phyloP scores from a whole-genome alignment of 1,140 invertebrate genomes.

The Brachionus rotundiformis region DNA sequence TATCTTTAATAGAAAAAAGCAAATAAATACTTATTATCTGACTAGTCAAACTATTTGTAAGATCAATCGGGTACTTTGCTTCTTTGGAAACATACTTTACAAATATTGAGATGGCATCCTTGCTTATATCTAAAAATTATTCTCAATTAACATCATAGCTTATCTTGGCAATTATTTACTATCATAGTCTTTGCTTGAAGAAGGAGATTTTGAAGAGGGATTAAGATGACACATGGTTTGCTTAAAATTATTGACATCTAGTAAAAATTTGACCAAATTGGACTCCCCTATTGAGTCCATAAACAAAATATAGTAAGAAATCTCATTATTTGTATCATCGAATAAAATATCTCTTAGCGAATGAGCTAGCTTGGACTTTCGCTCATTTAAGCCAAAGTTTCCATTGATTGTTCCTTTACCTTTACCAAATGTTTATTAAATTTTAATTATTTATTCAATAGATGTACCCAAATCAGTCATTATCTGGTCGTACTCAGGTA shows the following conservation, averaged over 20 bases:
- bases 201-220: not conserved
- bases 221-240: not conserved
- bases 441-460: no score
- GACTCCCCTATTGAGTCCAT: constrained; percentile 19
- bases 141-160: no score
- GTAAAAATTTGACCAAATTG: constrained; percentile 17
- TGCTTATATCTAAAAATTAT: not conserved
- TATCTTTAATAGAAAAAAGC: not conserved
- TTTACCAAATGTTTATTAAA: no score
- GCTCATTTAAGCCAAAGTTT: not conserved
- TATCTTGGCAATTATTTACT: no score
- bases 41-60: not conserved
- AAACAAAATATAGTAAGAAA: constrained; percentile 21
- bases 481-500: constrained; percentile 23
- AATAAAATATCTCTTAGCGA: constrained; percentile 38
- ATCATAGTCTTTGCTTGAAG: not conserved
- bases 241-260: constrained; percentile 28
- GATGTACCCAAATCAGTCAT: constrained; percentile 4
- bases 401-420: constrained; percentile 25
- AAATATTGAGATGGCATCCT: constrained; percentile 29
- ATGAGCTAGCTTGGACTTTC: constrained; percentile 25
- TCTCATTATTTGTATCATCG: constrained; percentile 13
- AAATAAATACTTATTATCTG: constrained; percentile 23
- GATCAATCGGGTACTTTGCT: not conserved
- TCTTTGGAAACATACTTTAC: constrained; percentile 38